Conservation (phyloP, 2,888 invertebrate species). For the Tinea trinotella region DNA sequence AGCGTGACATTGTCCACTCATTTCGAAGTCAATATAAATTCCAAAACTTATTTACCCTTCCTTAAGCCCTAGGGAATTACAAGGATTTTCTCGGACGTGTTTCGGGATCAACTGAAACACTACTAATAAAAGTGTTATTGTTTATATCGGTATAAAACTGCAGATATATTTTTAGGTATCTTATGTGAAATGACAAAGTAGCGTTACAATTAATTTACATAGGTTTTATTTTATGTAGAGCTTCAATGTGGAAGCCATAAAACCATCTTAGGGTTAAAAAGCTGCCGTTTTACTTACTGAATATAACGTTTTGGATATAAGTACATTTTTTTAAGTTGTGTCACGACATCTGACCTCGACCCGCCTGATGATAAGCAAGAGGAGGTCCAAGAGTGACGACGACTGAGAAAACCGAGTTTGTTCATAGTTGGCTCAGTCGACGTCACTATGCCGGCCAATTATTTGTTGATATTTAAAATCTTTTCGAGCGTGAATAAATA, state of each 20-base stretch:
- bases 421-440: too few species aligned
- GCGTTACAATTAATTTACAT: constrained; percentile 4
- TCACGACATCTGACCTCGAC: too few species aligned
- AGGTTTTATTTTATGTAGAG: constrained; percentile 2
- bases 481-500: too few species aligned
- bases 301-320: background rate
- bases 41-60: constrained; percentile 36
- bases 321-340: too few species aligned
- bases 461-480: too few species aligned
- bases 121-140: background rate
- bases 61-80: constrained; percentile 31
- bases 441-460: too few species aligned
- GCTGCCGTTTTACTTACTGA: background rate
- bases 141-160: background rate
- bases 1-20: constrained; percentile 37
- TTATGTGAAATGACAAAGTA: background rate
- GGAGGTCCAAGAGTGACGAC: too few species aligned
- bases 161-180: background rate
- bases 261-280: background rate
- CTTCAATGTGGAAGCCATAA: background rate
- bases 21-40: constrained; percentile 44
- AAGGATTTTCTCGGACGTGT: constrained; percentile 25
- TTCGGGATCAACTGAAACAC: constrained; percentile 22
- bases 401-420: too few species aligned
- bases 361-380: too few species aligned